Evolutionary conservation across 2,113 vertebrate genomes (phyloP).

Genomic region (Sinocyclocheilus anophthalmus): DNA sequence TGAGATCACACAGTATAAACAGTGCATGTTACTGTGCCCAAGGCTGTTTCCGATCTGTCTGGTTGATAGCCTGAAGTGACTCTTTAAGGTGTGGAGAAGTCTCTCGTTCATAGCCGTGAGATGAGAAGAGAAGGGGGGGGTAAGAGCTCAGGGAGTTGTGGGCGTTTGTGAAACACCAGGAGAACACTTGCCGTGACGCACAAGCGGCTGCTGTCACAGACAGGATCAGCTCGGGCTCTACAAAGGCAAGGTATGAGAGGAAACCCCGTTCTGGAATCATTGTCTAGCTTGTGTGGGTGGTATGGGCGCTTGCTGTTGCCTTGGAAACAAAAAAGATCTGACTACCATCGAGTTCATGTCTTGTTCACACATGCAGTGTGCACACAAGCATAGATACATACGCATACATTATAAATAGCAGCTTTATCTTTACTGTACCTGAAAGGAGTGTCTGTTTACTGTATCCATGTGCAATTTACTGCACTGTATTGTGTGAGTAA

Average conservation of each 20-base stretch:
- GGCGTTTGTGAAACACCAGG: conserved; percentile 46
- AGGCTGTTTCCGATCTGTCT: neutral
- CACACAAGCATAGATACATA: neutral
- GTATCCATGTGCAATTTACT: neutral
- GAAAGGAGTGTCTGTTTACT: conserved; percentile 9
- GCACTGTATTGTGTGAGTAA: neutral
- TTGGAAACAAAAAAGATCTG: conserved; percentile 42
- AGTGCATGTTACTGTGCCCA: neutral
- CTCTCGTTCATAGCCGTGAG: conserved; percentile 18
- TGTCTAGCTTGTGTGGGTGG: neutral
- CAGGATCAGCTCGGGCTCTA: conserved; percentile 56
- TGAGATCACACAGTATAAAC: neutral
- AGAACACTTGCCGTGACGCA: conserved; percentile 52
- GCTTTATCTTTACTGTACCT: conserved; percentile 7
- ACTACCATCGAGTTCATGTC: conserved; percentile 22
- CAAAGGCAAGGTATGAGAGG: conserved; percentile 59
- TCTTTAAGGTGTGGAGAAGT: conserved; percentile 48
- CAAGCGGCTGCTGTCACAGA: conserved; percentile 51
- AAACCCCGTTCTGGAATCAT: conserved; percentile 63
- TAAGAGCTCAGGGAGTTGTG: neutral
- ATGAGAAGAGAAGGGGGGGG: neutral
- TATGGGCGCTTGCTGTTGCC: conserved; percentile 25
- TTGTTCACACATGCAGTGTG: conserved; percentile 33
- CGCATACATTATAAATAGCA: neutral
- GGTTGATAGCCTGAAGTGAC: conserved; percentile 47